These are phyloP conservation scores for Mycalesis mineus DNA, from an alignment of 2,888 invertebrate species.

Conservation along the genomic window DNA sequence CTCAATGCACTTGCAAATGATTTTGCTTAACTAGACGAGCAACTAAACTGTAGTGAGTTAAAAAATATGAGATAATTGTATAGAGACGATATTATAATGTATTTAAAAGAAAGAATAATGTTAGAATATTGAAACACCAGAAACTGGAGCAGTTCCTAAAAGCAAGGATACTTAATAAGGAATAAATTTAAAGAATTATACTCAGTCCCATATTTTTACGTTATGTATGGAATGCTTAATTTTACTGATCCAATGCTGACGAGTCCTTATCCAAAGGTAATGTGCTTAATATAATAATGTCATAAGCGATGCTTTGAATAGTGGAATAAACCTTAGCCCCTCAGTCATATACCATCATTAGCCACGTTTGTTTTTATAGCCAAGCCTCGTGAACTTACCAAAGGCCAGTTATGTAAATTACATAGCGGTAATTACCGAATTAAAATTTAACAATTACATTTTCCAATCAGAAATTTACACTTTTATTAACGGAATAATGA, in stretches of 20 bases:
- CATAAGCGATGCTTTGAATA: slow-evolving; percentile 21
- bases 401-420: neutral
- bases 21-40: too few species aligned
- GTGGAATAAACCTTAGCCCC: slow-evolving; percentile 18
- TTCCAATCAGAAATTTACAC: neutral
- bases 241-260: neutral
- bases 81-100: too few species aligned
- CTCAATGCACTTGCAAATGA: too few species aligned
- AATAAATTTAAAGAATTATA: too few species aligned
- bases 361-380: neutral
- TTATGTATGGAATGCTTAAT: neutral
- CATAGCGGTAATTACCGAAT: neutral
- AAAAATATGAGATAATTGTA: too few species aligned
- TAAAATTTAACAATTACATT: neutral
- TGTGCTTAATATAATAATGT: neutral
- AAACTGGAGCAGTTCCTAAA: too few species aligned
- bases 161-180: too few species aligned
- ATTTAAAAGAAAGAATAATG: too few species aligned
- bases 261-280: neutral
- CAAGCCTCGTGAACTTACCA: neutral
- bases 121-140: too few species aligned
- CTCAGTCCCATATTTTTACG: too few species aligned
- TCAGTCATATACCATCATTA: slow-evolving; percentile 13
- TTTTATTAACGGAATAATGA: neutral
- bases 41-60: too few species aligned